Conservation (phyloP, 2,113 vertebrate genomes). For the Cavia porcellus region DNA sequence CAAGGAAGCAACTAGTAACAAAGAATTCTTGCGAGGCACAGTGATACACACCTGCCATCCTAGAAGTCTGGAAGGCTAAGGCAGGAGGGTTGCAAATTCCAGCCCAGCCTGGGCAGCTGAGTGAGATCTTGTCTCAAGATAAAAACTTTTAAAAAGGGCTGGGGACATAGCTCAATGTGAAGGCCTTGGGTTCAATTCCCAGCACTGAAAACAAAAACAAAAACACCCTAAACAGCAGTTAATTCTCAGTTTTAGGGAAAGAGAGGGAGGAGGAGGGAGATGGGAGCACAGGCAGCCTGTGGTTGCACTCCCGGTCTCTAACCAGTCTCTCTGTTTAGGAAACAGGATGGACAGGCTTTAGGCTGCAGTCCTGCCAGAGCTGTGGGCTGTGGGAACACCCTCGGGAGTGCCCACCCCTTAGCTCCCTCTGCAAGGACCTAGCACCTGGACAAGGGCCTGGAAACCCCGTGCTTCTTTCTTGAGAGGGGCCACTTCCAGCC, state of each 20-base stretch:
- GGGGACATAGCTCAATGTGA: background rate
- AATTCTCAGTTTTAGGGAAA: too few relatives aligned
- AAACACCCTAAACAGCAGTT: background rate
- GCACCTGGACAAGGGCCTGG: background rate
- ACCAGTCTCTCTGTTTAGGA: background rate
- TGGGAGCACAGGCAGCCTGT: background rate
- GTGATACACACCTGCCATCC: background rate
- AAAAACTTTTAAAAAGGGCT: background rate
- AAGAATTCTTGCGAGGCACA: background rate
- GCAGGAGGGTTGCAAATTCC: background rate
- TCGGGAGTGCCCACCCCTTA: background rate
- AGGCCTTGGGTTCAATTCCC: background rate
- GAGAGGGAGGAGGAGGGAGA: background rate
- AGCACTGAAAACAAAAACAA: background rate
- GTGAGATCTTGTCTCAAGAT: background rate
- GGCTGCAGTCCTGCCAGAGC: background rate
- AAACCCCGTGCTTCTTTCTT: background rate
- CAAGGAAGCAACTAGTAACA: background rate
- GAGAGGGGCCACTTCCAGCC: background rate
- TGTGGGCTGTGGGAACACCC: background rate
- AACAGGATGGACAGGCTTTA: background rate
- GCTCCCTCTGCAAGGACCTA: background rate
- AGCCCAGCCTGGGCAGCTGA: background rate
- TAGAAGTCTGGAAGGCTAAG: background rate
- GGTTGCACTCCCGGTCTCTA: background rate